Base-by-base conservation (phyloP, 2,888 invertebrate species). In the Tholera decimalis region DNA sequence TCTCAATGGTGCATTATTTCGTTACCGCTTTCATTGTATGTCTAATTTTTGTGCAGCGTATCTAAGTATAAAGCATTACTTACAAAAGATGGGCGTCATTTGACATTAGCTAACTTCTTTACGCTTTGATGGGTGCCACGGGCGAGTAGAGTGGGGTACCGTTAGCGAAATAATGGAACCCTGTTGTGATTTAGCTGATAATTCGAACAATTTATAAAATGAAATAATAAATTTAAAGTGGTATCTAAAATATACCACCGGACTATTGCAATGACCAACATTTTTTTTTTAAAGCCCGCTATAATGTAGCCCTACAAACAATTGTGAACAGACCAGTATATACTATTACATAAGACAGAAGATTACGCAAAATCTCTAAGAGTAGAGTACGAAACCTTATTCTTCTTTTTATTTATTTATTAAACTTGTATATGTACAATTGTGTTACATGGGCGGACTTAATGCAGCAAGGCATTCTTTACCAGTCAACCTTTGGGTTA, bases 91-190 rank as follows among this genome's bases (percentile, higher is more conserved):
- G 91, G 92, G 93, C 94, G 92, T 93, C 94, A 89, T 92, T 93
- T 93, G 92, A 93, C 93, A 94, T 94, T 94, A 93, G 92, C 91
- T 93, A 94, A 95, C 94, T 95, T 94, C 94, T 94, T 94, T 93
- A 95, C 94, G 95, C 89, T 95, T 95, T 95, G 90, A 95, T 94
- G 91, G 85, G 87, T 85, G 85, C 87, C 90, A 87, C 66, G 73
- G 78, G 66, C 53, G 63, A 56, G 49, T 61, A 13, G 30, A 39
- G n/a, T 87, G 88, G 91, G 91, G 92, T 84, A 89, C 77, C 77
- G 76, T 85, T 24, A 15, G 39, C 28, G 56, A 53, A 28, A 55
- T 61, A 62, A 35, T 44, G 15, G 22, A 44, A 46, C 53, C 41
- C 26, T 39, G 26, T 20, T 20, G 15, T 24, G 35, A 49, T 68